phyloP scores from a whole-genome alignment of 1,140 invertebrate genomes.

The Drosophila seguyi region DNA sequence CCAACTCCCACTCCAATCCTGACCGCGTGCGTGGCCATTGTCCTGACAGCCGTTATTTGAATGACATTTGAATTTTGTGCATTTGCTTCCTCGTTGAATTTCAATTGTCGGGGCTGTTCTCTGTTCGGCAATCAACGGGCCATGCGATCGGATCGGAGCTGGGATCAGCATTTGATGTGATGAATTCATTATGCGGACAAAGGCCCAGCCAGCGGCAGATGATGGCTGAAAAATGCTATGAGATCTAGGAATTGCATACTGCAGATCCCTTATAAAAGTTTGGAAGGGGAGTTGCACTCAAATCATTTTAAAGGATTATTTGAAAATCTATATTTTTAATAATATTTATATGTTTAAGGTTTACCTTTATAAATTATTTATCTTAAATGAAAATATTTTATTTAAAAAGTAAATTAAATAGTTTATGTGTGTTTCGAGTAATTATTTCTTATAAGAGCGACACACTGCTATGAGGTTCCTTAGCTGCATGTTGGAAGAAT shows the following conservation, averaged over 20 bases:
- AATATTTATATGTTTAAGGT: not conserved
- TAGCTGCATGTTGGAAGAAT: no score
- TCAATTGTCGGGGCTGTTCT: conserved; percentile 45
- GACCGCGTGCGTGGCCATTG: conserved; percentile 71
- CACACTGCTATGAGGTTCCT: no score
- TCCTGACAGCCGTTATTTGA: conserved; percentile 72
- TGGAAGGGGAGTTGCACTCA: not conserved
- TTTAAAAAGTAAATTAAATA: no score
- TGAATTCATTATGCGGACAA: conserved; percentile 64
- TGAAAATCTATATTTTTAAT: not conserved
- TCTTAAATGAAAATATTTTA: no score
- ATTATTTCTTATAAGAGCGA: no score
- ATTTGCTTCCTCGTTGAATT: conserved; percentile 45
- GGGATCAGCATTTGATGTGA: conserved; percentile 59
- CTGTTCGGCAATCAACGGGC: conserved; percentile 46
- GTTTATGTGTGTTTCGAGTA: no score
- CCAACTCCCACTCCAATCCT: conserved; percentile 27
- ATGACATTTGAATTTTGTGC: conserved; percentile 76
- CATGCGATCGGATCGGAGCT: conserved; percentile 44
- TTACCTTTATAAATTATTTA: no score
- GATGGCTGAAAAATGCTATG: conserved; percentile 10
- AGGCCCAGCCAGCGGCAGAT: conserved; percentile 18
- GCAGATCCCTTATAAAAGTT: not conserved
- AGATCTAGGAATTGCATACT: conserved; percentile 17
- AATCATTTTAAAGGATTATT: not conserved